Base-by-base conservation (phyloP, 1,140 invertebrate genomes). In the Drosophila murphyi region DNA sequence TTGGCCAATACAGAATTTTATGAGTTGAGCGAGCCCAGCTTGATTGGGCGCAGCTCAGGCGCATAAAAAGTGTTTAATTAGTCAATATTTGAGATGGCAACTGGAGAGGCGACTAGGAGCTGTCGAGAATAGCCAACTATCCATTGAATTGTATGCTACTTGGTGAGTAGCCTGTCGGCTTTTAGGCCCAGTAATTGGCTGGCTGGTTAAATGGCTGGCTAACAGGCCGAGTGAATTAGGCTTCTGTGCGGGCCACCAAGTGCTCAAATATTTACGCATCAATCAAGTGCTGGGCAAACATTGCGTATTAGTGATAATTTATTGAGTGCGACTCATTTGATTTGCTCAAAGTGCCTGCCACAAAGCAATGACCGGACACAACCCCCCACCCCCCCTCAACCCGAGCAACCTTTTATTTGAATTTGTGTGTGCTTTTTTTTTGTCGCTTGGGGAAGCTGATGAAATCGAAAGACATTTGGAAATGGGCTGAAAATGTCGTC, bases 251-350 rank as follows among this genome's bases (percentile, higher is more conserved):
- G 57, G 37, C 32, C 7, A 20, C 39, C 78, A 68, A 83, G 77
- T 79, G 69, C 64, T 65, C 76, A 80, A 90, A 90, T 90, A 90
- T 90, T 90, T 70, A 90, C 80, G 70, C 55, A 76, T 81, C 82
- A 81, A 90, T 90, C 80, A 76, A 76, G 65, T 28, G 62, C 79
- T 76, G 65, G 55, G 64, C 72, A 90, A 61, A 90, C 78, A 87
- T 90, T 76, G 80, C 77, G 82, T 83, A 76, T 81, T 79, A 57
- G 77, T 83, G 78, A 90, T 90, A 87, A 87, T 82, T 90, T 81
- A 88, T 88, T 88, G 82, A 81, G 77, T 82, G 62, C 82, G 80
- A 77, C 80, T 78, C 85, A 88, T 88, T 80, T 75, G 51, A 51
- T 76, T 56, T 64, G 56, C 73, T 5, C 48, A 63, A 74, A 75